Base-by-base conservation (phyloP, 2,113 vertebrate genomes). In the Paramormyrops kingsleyae region DNA sequence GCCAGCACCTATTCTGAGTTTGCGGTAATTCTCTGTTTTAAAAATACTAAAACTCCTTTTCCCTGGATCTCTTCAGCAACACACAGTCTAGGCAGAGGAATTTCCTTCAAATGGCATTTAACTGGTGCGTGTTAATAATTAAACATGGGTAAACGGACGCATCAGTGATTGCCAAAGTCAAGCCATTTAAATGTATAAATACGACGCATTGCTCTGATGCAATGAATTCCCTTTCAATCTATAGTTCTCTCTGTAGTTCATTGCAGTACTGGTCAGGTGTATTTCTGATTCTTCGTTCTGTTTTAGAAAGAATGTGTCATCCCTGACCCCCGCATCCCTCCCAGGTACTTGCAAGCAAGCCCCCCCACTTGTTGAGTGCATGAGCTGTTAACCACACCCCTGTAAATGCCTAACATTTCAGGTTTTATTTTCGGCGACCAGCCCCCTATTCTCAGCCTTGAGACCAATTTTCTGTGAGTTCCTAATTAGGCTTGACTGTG, bases 1-100 rank as follows among this genome's bases (percentile, higher is more conserved):
- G 97, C 97, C 94, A 97, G 96, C 96, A 98, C 97, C 96, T 99
- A 99, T 97, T 96, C 97, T 31, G 97, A 98, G 93, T 99, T 99
- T 97, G 96, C 96, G 97, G 98, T 99, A 98, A 98, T 97, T 95
- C 42, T 5, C 90, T 96, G 96, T 97, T 93, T 93, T 96, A 87
- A 91, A 85, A 92, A 89, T 87, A 62, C 31, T 88, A 90, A 35
- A 15, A 17, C 44, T 93, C 15, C 59, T 10, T 92, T 91, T 91
- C 92, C 88, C 92, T 92, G 92, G 90, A 90, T 88, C n/a, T 0
- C 93, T 91, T 89, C 91, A 92, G 88, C 88, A 92, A 93, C 93
- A 91, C 93, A 77, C 94, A 93, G 94, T 93, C 94, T 93, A 93
- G 93, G 92, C 91, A 90, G 17, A 91, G 59, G 8, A 39, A 12